Conservation (phyloP, 2,113 vertebrate species). For the Desmodus rotundus region DNA sequence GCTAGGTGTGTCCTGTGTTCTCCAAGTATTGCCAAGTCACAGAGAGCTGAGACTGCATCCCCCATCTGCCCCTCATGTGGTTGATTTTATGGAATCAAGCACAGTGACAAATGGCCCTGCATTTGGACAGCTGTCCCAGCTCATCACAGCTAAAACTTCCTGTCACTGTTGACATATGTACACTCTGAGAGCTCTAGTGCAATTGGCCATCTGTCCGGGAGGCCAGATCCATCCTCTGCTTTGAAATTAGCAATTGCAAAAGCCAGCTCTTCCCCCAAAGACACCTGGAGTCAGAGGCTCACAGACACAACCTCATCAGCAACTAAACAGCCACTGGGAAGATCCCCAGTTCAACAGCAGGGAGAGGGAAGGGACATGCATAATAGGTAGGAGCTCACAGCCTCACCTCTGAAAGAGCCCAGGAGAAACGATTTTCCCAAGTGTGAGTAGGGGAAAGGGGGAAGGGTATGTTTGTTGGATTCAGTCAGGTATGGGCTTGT, state of each 20-base stretch:
- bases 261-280: not conserved
- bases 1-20: conserved; percentile 63
- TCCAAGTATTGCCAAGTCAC: conserved; percentile 46
- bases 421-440: not conserved
- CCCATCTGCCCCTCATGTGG: not conserved
- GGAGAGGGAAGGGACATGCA: accelerated
- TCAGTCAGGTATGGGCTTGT: not conserved
- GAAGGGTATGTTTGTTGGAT: not conserved
- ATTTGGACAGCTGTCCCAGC: conserved; percentile 76
- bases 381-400: not conserved
- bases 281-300: conserved; percentile 26
- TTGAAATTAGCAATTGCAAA: conserved; percentile 66
- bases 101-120: conserved; percentile 77
- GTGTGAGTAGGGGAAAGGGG: accelerated
- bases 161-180: conserved; percentile 80
- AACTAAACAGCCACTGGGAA: not conserved
- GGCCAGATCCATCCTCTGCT: conserved; percentile 60
- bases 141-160: conserved; percentile 77
- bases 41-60: conserved; percentile 53
- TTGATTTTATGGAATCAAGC: conserved; percentile 75
- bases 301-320: not conserved
- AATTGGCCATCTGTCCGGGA: conserved; percentile 82
- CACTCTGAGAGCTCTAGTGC: conserved; percentile 75
- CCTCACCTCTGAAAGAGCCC: not conserved
- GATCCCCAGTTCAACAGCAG: not conserved